A percentile compares a stretch with the other conserved stretches of the same genome.
Conservation (phyloP, 2,113 vertebrate genomes). For the Ceyx margarethae region DNA sequence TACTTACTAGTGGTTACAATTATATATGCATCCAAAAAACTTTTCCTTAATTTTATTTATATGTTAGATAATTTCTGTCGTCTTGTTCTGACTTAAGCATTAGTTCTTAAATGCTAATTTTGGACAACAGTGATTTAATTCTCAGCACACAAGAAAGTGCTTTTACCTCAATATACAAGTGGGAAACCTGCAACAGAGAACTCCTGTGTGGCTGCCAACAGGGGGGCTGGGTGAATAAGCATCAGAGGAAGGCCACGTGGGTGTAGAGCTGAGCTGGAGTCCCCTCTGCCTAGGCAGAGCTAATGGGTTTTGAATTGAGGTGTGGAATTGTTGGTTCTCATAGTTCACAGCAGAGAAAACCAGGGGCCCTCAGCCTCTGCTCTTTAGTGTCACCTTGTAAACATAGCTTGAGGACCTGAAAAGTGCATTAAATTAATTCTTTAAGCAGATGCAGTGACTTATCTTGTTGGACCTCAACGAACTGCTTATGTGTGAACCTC, state of each 20-base stretch:
- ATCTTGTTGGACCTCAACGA: background rate
- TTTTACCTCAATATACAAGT: background rate
- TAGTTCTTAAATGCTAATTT: background rate
- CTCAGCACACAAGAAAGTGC: background rate
- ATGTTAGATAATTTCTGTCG: background rate
- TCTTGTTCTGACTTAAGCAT: background rate
- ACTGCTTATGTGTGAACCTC: background rate
- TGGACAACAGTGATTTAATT: background rate
- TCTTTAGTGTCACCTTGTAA: background rate
- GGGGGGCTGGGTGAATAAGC: background rate
- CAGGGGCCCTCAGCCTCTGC: background rate
- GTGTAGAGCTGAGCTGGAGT: background rate
- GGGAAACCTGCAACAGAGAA: background rate
- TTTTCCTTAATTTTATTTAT: background rate
- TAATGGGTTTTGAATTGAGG: background rate
- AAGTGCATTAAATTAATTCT: background rate
- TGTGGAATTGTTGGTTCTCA: fast-evolving
- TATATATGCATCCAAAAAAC: background rate
- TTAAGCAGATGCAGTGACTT: background rate
- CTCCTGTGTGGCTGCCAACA: background rate
- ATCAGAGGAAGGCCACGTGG: background rate
- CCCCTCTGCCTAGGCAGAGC: background rate
- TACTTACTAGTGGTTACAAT: background rate
- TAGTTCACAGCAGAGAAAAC: background rate
- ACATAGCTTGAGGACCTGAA: background rate